Conservation (phyloP, 1,140 invertebrate genomes). For the Scaptodrosophila lebanonensis region DNA sequence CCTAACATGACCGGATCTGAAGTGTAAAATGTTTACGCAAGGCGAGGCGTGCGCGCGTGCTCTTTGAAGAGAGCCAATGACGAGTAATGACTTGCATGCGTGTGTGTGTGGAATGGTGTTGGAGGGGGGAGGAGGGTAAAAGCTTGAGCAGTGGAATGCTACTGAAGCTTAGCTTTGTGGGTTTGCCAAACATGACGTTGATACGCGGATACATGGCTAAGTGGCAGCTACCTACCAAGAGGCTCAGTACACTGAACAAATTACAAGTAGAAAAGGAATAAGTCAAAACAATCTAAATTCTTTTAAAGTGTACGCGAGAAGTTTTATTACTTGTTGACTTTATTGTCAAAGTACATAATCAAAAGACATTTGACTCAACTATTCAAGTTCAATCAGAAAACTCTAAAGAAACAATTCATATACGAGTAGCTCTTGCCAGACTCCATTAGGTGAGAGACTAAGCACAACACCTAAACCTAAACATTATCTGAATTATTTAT, state of each 20-base stretch:
- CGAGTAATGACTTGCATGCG: slow-evolving; percentile 59
- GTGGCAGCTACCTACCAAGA: slow-evolving; percentile 19
- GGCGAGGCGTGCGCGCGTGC: neutral
- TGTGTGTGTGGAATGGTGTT: slow-evolving; percentile 2
- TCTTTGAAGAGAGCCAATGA: slow-evolving; percentile 10
- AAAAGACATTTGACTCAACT: too few relatives aligned
- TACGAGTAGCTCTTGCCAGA: too few relatives aligned
- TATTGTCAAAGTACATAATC: too few relatives aligned
- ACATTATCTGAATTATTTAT: too few relatives aligned
- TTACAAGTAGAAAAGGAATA: too few relatives aligned
- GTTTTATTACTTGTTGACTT: too few relatives aligned
- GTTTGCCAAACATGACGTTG: slow-evolving; percentile 29
- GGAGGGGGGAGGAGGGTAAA: slow-evolving; percentile 6
- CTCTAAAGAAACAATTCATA: too few relatives aligned
- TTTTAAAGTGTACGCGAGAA: too few relatives aligned
- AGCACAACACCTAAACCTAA: too few relatives aligned
- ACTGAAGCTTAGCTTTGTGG: slow-evolving; percentile 14
- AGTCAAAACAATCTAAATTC: too few relatives aligned
- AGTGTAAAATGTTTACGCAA: slow-evolving; percentile 44
- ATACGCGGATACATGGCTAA: slow-evolving; percentile 26
- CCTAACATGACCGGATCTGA: slow-evolving; percentile 39
- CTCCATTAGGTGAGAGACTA: too few relatives aligned
- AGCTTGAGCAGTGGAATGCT: slow-evolving; percentile 16
- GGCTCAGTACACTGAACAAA: neutral
- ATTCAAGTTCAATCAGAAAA: too few relatives aligned